Percentiles rank a stretch among this genome's conserved stretches.
Evolutionary conservation across 2,888 invertebrate genomes (phyloP).

Genomic region (Pyrochroa serraticornis): DNA sequence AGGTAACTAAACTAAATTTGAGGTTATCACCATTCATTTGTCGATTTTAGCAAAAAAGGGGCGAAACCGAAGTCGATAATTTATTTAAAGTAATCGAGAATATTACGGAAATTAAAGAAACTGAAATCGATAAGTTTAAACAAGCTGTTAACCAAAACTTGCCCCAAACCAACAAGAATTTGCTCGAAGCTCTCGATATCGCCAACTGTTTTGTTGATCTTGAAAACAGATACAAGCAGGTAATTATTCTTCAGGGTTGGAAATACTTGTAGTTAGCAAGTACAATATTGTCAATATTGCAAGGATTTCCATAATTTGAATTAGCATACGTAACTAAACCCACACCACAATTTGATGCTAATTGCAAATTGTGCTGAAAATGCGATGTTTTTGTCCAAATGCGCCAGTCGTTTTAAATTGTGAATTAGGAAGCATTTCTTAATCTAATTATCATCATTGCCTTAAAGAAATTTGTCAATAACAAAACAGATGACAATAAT

Average conservation of each 20-base stretch:
- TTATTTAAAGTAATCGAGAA: conserved; percentile 79
- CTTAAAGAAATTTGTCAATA: no score
- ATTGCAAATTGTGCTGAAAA: neutral
- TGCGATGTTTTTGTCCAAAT: no score
- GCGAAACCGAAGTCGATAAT: conserved; percentile 79
- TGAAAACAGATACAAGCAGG: conserved; percentile 65
- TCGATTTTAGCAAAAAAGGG: conserved; percentile 70
- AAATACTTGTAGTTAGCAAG: neutral
- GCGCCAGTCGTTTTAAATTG: no score
- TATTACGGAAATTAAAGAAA: conserved; percentile 78
- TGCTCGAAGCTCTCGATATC: conserved; percentile 69
- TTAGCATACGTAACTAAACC: conserved; percentile 1
- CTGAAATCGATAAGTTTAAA: conserved; percentile 72
- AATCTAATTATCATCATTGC: no score
- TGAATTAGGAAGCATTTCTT: no score
- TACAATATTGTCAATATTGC: neutral
- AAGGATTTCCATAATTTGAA: neutral
- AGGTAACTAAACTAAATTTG: conserved; percentile 62
- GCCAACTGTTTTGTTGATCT: conserved; percentile 67
- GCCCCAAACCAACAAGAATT: conserved; percentile 67
- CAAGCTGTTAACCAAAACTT: conserved; percentile 67
- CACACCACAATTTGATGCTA: conserved; percentile 1
- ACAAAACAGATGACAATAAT: no score
- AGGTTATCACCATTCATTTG: conserved; percentile 33
- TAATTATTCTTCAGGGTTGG: conserved; percentile 44